These are phyloP conservation scores for Rhynchonycteris naso DNA, from an alignment of 2,797 vertebrate genomes.

Conservation along the genomic window DNA sequence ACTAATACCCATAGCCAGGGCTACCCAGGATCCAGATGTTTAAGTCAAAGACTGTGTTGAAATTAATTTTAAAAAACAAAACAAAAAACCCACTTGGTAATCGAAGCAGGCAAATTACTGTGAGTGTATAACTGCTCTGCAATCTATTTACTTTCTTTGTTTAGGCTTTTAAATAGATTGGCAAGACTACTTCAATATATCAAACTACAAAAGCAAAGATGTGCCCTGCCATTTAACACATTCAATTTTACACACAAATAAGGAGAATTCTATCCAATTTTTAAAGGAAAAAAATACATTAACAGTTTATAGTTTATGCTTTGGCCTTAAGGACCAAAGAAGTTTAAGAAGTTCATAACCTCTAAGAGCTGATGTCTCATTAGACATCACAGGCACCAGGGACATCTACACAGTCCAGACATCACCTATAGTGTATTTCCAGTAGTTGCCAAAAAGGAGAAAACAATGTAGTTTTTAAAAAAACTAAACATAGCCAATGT, in stretches of 20 bases:
- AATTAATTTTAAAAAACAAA: neutral
- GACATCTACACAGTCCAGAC: neutral
- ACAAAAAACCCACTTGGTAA: neutral
- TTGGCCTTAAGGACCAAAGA: neutral
- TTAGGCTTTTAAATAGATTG: neutral
- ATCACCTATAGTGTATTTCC: neutral
- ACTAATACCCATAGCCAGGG: neutral
- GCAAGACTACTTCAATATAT: neutral
- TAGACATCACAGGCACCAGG: neutral
- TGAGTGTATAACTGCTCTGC: neutral
- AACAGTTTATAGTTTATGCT: neutral
- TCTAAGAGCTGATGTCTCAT: neutral
- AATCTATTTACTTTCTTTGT: neutral
- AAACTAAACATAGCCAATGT: neutral
- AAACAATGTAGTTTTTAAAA: neutral
- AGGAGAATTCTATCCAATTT: neutral
- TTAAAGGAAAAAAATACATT: neutral
- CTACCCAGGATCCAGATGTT: neutral
- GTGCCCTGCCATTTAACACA: slow-evolving; percentile 6
- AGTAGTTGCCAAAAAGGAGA: neutral
- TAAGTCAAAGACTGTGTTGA: neutral
- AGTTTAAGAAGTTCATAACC: neutral
- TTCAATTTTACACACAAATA: neutral
- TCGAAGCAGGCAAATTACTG: neutral
- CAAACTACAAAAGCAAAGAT: slow-evolving; percentile 43